phyloP scores from a whole-genome alignment of 2,888 invertebrate species.

The Diplolepis rosae region DNA sequence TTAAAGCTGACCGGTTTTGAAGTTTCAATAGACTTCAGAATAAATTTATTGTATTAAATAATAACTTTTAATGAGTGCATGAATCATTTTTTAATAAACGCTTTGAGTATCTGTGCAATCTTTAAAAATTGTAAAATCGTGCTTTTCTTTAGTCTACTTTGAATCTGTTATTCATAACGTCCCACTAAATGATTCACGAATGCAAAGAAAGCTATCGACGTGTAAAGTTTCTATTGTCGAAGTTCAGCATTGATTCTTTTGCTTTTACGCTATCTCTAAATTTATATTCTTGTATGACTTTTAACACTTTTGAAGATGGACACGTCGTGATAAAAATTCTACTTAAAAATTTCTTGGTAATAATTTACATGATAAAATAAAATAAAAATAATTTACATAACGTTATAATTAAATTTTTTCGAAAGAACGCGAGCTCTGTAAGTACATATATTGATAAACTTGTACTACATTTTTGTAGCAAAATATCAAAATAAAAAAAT shows the following conservation, averaged over 20 bases:
- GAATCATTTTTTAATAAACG: neutral
- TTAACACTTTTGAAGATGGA: too few relatives aligned
- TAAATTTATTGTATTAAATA: neutral
- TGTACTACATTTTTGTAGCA: too few relatives aligned
- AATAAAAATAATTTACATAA: too few relatives aligned
- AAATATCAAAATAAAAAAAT: too few relatives aligned
- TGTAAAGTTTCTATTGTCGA: neutral
- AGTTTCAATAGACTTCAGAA: neutral
- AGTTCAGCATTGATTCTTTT: neutral
- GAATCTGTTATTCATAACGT: neutral
- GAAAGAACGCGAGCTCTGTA: too few relatives aligned
- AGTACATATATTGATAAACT: too few relatives aligned
- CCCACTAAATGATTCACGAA: constrained; percentile 4
- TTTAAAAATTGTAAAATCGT: neutral
- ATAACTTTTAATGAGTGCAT: too few relatives aligned
- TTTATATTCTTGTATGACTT: neutral
- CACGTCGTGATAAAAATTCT: too few relatives aligned
- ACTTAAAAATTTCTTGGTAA: too few relatives aligned
- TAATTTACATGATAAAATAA: too few relatives aligned
- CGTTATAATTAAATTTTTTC: too few relatives aligned
- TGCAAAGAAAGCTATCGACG: neutral
- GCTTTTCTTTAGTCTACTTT: neutral
- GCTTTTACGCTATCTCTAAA: neutral
- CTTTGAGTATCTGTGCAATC: neutral
- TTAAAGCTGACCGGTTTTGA: constrained; percentile 3